Percentiles rank a stretch among this genome's conserved stretches.
These are phyloP conservation scores for Drosophila mulleri DNA, from an alignment of 2,888 invertebrate species.

Conservation along the genomic window DNA sequence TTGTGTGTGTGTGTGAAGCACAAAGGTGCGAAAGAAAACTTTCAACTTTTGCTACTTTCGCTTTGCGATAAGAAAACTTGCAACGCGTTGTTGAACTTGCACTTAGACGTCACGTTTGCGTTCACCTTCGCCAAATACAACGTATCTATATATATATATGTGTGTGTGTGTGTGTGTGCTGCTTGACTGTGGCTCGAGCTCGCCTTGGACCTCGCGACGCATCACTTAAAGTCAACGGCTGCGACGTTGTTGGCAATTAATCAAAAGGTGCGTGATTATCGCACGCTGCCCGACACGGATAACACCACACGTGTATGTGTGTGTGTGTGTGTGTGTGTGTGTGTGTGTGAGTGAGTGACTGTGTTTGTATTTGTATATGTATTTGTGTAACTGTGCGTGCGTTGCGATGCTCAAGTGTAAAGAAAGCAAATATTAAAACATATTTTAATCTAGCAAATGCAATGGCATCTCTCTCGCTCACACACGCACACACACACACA, in stretches of 20 bases:
- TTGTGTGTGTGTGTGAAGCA: conserved; percentile 27
- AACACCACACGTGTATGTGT: conserved; percentile 14
- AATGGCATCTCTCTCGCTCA: conserved; percentile 35
- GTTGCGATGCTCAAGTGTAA: conserved; percentile 50
- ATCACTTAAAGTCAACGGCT: conserved; percentile 58
- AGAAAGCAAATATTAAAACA: conserved; percentile 79
- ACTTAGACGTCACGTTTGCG: conserved; percentile 61
- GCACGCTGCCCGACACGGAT: conserved; percentile 42
- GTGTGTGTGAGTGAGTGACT: too few relatives aligned
- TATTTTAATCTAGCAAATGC: conserved; percentile 78
- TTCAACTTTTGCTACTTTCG: conserved; percentile 48
- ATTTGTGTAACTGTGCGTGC: conserved; percentile 21
- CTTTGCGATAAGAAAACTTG: conserved; percentile 70
- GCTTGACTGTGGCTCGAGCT: background rate
- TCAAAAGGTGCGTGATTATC: conserved; percentile 82
- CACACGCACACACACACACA: background rate
- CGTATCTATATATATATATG: conserved; percentile 8
- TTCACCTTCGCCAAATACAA: conserved; percentile 29
- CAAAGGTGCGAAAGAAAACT: conserved; percentile 50
- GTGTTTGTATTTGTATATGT: background rate
- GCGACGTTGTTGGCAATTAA: conserved; percentile 77
- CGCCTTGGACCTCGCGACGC: conserved; percentile 17
- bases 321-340: conserved; percentile 1
- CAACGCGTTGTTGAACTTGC: conserved; percentile 72
- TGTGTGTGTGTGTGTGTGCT: background rate